Evolutionary conservation across 2,113 vertebrate genomes (phyloP).

Genomic region (human): DNA sequence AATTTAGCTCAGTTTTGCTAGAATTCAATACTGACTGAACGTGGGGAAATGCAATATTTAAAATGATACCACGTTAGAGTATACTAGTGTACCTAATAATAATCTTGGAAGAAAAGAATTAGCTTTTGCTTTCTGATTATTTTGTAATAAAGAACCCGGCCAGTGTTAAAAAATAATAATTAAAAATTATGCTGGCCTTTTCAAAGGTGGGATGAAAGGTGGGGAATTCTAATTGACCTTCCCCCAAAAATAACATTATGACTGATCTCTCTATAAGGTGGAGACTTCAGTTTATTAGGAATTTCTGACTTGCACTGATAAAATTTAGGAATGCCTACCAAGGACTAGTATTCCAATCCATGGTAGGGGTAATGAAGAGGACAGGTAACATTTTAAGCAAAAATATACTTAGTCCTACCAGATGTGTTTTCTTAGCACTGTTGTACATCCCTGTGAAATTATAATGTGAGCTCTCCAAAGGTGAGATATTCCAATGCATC

Average conservation of each 20-base stretch:
- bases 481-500: background rate
- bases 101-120: constrained; percentile 39
- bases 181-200: background rate
- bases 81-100: constrained; percentile 40
- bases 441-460: background rate
- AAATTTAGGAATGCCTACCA: background rate
- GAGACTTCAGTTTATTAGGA: background rate
- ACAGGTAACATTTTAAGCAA: background rate
- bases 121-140: constrained; percentile 45
- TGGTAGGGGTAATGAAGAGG: background rate
- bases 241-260: background rate
- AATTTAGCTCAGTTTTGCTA: constrained; percentile 19
- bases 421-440: background rate
- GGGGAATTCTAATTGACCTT: background rate
- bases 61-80: background rate
- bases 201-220: background rate
- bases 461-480: background rate
- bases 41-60: constrained; percentile 11
- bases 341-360: background rate
- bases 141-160: background rate
- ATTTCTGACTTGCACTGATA: background rate
- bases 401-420: background rate
- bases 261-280: background rate
- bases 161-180: background rate
- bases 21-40: constrained; percentile 27